A percentile compares a stretch with the other conserved stretches of the same genome.
phyloP scores from a whole-genome alignment of 2,888 invertebrate genomes.

The Orchesellides sinensis region DNA sequence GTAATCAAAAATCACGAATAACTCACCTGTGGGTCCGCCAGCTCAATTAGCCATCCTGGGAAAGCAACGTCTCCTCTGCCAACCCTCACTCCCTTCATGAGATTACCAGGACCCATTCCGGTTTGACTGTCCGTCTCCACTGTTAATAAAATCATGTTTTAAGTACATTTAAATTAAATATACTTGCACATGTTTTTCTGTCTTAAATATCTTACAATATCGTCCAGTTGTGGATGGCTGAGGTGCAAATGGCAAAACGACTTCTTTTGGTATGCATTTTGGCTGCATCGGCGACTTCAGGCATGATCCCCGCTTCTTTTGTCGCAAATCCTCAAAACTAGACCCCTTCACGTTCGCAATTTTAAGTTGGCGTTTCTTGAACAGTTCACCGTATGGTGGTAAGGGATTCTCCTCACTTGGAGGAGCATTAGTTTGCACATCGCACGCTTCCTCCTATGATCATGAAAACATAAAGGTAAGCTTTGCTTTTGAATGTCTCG shows the following conservation, averaged over 20 bases:
- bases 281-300: background rate
- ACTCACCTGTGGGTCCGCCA: slow-evolving; percentile 57
- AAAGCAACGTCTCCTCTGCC: slow-evolving; percentile 42
- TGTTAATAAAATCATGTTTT: too few relatives aligned
- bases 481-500: too few relatives aligned
- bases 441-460: slow-evolving; percentile 20
- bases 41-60: slow-evolving; percentile 69
- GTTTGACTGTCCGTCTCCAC: slow-evolving; percentile 19
- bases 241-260: slow-evolving; percentile 27
- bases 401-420: slow-evolving; percentile 29
- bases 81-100: slow-evolving; percentile 44
- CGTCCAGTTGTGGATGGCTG: background rate
- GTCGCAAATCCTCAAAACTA: background rate
- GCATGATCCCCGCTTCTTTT: slow-evolving; percentile 11
- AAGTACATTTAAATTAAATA: background rate
- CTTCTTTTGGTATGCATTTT: slow-evolving; percentile 32
- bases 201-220: slow-evolving; percentile 20
- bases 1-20: too few relatives aligned
- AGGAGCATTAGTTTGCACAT: slow-evolving; percentile 18
- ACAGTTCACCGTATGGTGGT: slow-evolving; percentile 34
- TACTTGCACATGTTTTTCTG: background rate
- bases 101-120: background rate
- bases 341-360: background rate
- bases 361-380: background rate
- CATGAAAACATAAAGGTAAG: too few relatives aligned